Evolutionary conservation across 37 sponge, comb jelly and placozoan genomes (phyloP).

Genomic region (Ianthella basta): DNA sequence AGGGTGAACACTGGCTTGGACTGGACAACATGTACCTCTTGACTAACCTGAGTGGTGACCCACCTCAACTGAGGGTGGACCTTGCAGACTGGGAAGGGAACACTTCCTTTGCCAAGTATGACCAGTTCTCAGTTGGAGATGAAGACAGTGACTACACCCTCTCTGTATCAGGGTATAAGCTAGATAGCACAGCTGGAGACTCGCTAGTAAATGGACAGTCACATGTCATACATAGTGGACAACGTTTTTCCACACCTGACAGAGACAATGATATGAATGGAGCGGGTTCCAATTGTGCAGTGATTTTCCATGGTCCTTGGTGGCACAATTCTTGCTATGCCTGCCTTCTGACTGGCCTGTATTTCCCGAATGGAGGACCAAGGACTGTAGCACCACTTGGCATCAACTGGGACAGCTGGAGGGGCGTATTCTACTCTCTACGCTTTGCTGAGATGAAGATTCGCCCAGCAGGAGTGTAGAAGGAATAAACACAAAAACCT

Average conservation of each 20-base stretch:
- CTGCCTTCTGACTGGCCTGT: neutral
- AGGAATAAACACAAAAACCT: too few species aligned
- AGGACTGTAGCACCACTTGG: neutral
- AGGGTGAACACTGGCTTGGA: constrained; percentile 9
- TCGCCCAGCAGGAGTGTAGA: too few species aligned
- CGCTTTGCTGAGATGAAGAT: constrained; percentile 29
- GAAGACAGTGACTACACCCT: neutral
- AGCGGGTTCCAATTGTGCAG: neutral
- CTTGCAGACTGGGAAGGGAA: neutral
- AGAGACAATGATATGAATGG: constrained; percentile 10
- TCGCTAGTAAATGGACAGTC: neutral
- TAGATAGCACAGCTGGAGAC: constrained; percentile 27
- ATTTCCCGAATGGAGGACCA: neutral
- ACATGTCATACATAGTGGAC: too few species aligned
- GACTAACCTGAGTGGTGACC: neutral
- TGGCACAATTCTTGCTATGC: neutral
- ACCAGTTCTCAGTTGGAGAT: constrained; percentile 3
- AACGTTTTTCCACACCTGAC: constrained; percentile 13
- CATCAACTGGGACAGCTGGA: constrained; percentile 23
- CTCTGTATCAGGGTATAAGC: neutral
- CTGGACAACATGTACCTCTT: constrained; percentile 7
- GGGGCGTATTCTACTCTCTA: constrained; percentile 11
- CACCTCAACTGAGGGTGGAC: neutral
- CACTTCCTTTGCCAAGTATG: neutral
- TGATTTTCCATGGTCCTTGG: constrained; percentile 6